Evolutionary conservation across 2,113 vertebrate species (phyloP), one percentile per base, ranked within the genome.

Genomic region (Hippocampus barbouri): DNA sequence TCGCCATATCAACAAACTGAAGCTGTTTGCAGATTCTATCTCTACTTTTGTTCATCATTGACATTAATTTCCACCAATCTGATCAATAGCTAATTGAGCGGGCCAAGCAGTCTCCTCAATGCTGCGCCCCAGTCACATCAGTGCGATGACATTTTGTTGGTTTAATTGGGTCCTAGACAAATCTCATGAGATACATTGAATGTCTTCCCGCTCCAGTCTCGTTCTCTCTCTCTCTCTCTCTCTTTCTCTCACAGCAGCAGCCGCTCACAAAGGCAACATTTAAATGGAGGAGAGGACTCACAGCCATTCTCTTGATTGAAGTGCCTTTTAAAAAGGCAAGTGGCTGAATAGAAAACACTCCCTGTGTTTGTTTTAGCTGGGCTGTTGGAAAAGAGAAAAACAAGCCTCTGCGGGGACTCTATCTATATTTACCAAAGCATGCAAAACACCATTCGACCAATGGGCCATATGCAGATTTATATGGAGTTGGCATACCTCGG

Each of bases 1-100:
- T 69, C 56, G 56, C 75, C 71, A 80, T 86, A 88, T 90, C 80
- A 63, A 82, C 61, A 79, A 57, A 79, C 77, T 75, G 82, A 85
- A 85, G 80, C 66, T 79, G 76, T 87, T 85, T 83, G 77, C 81
- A 89, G 88, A 91, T 89, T 78, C 83, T 87, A 86, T 89, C 90
- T 88, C 67, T 71, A 68, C 74, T 80, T 89, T 80, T 84, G 85
- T 89, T 87, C 85, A 86, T 89, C 85, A 88, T 90, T 90, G 88
- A 88, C 83, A 88, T 86, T 89, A 27, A 18, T 74, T 79, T 86
- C 74, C 83, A 77, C 78, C 85, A 79, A 85, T 86, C 75, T 87
- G 83, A 91, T 90, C 86, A 86, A 88, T 89, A 86, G 73, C 86
- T 90, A 88, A 89, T 89, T 89, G 85, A 90, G 85, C 73, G 65